A percentile compares a stretch with the other conserved stretches of the same genome.
These are phyloP conservation scores for Alosa alosa DNA, from an alignment of 2,113 vertebrate species.

Conservation along the genomic window DNA sequence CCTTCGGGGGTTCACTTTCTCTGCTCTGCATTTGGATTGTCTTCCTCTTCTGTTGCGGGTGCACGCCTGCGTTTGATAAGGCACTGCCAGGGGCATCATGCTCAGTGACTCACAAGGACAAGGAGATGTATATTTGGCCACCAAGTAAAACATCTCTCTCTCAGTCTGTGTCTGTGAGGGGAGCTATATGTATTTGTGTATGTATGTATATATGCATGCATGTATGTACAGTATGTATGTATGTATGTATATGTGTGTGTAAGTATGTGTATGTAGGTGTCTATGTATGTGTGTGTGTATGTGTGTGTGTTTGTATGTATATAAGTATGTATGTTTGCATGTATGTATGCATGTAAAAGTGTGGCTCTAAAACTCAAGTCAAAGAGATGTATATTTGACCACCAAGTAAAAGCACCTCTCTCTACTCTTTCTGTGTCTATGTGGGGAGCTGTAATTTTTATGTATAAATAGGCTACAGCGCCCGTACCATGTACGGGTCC, in stretches of 20 bases:
- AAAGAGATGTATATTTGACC: not conserved
- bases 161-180: not conserved
- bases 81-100: not conserved
- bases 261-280: too few species aligned
- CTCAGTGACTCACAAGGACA: not conserved
- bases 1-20: not conserved
- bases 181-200: not conserved
- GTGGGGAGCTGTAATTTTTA: too few species aligned
- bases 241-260: too few species aligned
- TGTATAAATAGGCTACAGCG: too few species aligned
- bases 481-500: too few species aligned
- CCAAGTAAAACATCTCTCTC: not conserved
- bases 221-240: not conserved
- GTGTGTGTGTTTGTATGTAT: not conserved
- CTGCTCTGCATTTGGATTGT: not conserved
- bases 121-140: not conserved
- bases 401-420: not conserved
- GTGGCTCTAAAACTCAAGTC: not conserved
- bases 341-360: not conserved
- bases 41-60: not conserved
- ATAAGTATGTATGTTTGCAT: too few species aligned
- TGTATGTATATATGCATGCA: constrained; percentile 22
- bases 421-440: not conserved
- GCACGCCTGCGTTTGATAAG: not conserved
- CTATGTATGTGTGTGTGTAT: not conserved